phyloP scores from a whole-genome alignment of 2,888 invertebrate genomes.

The Ochropleura plecta region DNA sequence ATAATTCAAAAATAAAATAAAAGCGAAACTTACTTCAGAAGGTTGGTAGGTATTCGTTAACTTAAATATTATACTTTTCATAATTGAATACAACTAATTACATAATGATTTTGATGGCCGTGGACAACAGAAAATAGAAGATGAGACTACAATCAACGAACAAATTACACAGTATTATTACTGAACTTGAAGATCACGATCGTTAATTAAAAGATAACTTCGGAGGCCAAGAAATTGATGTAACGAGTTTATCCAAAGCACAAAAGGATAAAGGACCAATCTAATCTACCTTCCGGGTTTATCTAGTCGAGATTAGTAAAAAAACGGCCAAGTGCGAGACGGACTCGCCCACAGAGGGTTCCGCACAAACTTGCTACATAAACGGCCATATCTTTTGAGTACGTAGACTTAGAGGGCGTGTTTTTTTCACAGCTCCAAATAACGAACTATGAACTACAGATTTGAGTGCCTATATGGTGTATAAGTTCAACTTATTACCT shows the following conservation, averaged over 20 bases:
- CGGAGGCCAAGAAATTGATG: slow-evolving; percentile 12
- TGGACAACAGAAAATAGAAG: slow-evolving; percentile 19
- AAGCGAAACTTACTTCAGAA: slow-evolving; percentile 2
- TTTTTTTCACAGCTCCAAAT: no score
- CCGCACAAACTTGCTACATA: no score
- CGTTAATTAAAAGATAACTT: slow-evolving; percentile 38
- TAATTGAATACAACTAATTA: slow-evolving; percentile 33
- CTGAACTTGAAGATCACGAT: slow-evolving; percentile 22
- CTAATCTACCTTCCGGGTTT: slow-evolving; percentile 14
- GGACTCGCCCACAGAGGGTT: no score
- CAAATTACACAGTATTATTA: slow-evolving; percentile 42
- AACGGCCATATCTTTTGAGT: no score
- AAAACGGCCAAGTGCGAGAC: neutral
- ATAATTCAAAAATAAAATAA: slow-evolving; percentile 2
- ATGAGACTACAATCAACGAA: slow-evolving; percentile 21
- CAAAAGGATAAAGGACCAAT: slow-evolving; percentile 23
- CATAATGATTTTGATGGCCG: slow-evolving; percentile 25
- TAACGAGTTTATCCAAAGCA: slow-evolving; percentile 2
- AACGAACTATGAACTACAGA: no score
- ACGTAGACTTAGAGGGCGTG: no score
- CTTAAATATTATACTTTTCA: slow-evolving; percentile 9
- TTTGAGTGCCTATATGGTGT: no score
- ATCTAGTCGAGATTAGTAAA: slow-evolving; percentile 5
- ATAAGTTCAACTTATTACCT: no score
- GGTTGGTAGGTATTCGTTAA: slow-evolving; percentile 1